These are phyloP conservation scores for Thripadectes ignobilis DNA, from an alignment of 2,797 vertebrate species.

Conservation along the genomic window DNA sequence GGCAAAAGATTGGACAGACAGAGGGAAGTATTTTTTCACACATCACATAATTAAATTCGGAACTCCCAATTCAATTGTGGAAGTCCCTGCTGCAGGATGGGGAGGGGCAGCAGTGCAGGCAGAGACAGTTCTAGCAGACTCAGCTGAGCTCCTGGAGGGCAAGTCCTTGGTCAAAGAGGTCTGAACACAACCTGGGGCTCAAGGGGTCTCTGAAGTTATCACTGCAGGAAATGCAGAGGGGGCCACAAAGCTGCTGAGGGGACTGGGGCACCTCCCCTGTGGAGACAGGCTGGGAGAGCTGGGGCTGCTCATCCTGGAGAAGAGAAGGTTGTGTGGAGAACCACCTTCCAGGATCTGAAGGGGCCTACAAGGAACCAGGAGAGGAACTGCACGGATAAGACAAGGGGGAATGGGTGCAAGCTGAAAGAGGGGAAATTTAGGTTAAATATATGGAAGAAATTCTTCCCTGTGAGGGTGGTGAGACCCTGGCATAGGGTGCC, in stretches of 20 bases:
- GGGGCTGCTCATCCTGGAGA: not conserved
- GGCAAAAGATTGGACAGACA: not conserved
- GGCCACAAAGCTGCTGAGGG: too few relatives aligned
- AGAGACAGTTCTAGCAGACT: not conserved
- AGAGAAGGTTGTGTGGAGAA: not conserved
- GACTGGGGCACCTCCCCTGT: not conserved
- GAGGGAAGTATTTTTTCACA: conserved; percentile 50
- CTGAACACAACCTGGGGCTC: not conserved
- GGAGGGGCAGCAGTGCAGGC: not conserved
- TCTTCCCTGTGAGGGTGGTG: not conserved
- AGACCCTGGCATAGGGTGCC: not conserved
- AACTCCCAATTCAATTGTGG: conserved; percentile 4
- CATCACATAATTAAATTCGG: not conserved
- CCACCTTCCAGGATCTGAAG: not conserved
- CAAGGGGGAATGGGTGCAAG: not conserved
- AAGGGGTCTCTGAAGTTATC: not conserved
- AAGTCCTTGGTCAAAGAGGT: not conserved
- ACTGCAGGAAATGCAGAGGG: not conserved
- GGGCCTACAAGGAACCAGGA: not conserved
- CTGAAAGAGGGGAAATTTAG: not conserved
- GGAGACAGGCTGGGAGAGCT: not conserved
- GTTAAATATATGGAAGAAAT: not conserved
- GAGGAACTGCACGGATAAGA: not conserved
- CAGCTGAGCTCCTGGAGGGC: not conserved
- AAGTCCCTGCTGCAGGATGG: conserved; percentile 3